phyloP scores from a whole-genome alignment of 2,113 vertebrate genomes.

The Ascaphus truei region DNA sequence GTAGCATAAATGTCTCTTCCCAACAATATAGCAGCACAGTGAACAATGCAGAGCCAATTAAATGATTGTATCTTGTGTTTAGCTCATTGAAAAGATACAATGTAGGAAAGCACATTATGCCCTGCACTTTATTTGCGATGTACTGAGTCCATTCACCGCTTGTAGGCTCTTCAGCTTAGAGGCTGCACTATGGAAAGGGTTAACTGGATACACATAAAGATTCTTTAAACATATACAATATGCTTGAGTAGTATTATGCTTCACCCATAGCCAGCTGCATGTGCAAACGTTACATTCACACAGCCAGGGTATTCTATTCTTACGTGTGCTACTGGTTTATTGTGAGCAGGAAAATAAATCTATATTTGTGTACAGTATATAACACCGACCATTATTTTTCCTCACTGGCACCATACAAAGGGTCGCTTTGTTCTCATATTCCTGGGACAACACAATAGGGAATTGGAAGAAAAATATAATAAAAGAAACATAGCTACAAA shows the following conservation, averaged over 20 bases:
- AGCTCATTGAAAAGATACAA: conserved; percentile 21
- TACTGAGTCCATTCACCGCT: conserved; percentile 1
- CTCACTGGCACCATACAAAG: background rate
- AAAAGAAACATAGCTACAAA: too few species aligned
- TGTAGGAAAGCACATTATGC: conserved; percentile 1
- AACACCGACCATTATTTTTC: background rate
- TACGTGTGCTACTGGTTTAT: background rate
- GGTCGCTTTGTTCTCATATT: background rate
- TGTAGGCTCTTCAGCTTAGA: background rate
- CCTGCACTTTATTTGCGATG: background rate
- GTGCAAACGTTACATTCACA: background rate
- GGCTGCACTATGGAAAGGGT: background rate
- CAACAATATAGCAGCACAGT: background rate
- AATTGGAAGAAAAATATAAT: background rate
- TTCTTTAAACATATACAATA: background rate
- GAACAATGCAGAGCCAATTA: conserved; percentile 29
- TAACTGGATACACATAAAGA: too few species aligned
- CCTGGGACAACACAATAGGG: background rate
- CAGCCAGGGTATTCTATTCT: background rate
- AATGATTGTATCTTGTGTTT: conserved; percentile 27
- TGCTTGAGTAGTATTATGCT: background rate
- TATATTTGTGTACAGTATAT: background rate
- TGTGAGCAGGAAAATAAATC: background rate
- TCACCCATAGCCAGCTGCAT: background rate
- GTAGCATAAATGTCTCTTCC: conserved; percentile 8